Base-by-base conservation (phyloP, 2,888 invertebrate genomes). In the Scaptomyza caliginosa region DNA sequence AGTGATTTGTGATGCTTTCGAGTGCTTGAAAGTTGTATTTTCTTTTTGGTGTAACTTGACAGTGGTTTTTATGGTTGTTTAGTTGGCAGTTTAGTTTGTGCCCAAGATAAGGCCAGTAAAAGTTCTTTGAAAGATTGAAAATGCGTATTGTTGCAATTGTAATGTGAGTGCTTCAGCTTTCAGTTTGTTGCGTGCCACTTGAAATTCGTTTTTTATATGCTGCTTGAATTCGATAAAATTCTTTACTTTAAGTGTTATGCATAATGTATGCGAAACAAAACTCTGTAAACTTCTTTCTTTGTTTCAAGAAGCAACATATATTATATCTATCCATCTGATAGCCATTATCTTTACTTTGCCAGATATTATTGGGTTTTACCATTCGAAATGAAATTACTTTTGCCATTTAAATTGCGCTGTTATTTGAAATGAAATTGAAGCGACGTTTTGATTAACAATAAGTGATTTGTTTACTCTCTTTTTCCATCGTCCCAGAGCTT, bases 1-100 rank as follows among this genome's bases (percentile, higher is more conserved):
- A 82, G 81, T 82, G 81, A 82, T 82, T 82, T 82, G 88, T 82
- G 88, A 86, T 67, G 65, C 67, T 79, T 74, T 69, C 49, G 67
- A 81, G 69, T 86, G 76, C 79, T 80, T 38, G 65, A 78, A 82
- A 87, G 72, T 81, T 73, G 62, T 68, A 13, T 74, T 83, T 68
- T 52, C 50, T 65, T 64, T 67, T 62, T 13, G 6, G 55, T 58
- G 60, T 52, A 60, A 66, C 40, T 69, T 86, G 76, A 57, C 86
- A 86, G 62, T 49, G 78, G 67, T 79, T 83, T 78, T 86, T 86
- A 79, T 86, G 83, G 72, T 58, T 79, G 62, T 75, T 82, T 71
- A 63, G 83, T 78, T 82, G 83, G 55, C 74, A 85, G 77, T 84
- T 84, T 73, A 77, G 63, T 55, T 32, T 62, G 52, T 50, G 34